Conservation (phyloP, 2,888 invertebrate species). For the Drosophila parthenogenetica region DNA sequence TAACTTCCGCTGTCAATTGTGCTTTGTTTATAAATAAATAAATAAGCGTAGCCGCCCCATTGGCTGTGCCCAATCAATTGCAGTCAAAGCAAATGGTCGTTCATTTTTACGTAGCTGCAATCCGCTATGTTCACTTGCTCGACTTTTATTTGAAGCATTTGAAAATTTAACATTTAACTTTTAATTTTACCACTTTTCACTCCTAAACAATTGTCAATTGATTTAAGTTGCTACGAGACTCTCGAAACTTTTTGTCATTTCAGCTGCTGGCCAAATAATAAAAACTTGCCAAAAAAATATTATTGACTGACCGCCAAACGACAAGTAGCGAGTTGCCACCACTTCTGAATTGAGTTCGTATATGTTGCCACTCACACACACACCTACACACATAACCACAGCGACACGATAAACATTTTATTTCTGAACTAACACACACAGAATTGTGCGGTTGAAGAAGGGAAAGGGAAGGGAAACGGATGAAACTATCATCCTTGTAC, state of each 20-base stretch:
- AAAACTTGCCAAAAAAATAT: slow-evolving; percentile 18
- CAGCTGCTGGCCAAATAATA: slow-evolving; percentile 38
- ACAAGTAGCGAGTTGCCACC: slow-evolving; percentile 32
- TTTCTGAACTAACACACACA: slow-evolving; percentile 44
- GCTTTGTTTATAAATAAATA: slow-evolving; percentile 70
- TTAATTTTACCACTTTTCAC: not conserved
- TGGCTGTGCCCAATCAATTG: slow-evolving; percentile 53
- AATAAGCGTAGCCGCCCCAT: slow-evolving; percentile 55
- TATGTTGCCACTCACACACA: slow-evolving; percentile 1
- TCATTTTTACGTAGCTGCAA: slow-evolving; percentile 44
- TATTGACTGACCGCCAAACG: slow-evolving; percentile 42
- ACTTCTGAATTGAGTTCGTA: slow-evolving; percentile 25
- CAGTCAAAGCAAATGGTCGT: slow-evolving; percentile 44
- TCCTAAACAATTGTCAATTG: slow-evolving; percentile 50
- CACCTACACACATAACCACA: slow-evolving; percentile 35
- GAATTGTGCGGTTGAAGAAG: not conserved
- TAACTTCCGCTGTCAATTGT: slow-evolving; percentile 14
- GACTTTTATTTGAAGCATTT: slow-evolving; percentile 9
- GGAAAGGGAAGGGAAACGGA: not conserved
- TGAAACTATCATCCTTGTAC: slow-evolving; percentile 23
- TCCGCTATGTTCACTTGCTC: not conserved
- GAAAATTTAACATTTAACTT: slow-evolving; percentile 25
- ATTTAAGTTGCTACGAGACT: slow-evolving; percentile 34
- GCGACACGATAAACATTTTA: slow-evolving; percentile 67
- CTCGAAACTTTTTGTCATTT: slow-evolving; percentile 21